These are phyloP conservation scores for Gymnogyps californianus DNA, from an alignment of 2,113 vertebrate genomes.

Conservation along the genomic window DNA sequence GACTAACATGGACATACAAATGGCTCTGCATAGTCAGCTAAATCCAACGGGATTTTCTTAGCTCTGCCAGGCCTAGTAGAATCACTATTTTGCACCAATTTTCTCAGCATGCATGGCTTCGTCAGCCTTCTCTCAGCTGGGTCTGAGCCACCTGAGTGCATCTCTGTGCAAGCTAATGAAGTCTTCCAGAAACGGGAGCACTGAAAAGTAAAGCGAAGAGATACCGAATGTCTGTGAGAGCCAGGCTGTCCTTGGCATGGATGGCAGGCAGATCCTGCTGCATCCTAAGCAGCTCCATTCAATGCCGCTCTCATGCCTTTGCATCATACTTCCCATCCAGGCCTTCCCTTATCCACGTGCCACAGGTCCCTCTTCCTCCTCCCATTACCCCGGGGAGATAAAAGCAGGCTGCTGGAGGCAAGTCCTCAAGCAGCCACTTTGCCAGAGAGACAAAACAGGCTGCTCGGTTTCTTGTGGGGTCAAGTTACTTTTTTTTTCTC, in stretches of 20 bases:
- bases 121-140: not conserved
- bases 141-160: not conserved
- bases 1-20: not conserved
- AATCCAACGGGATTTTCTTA: not conserved
- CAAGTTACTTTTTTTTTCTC: not conserved
- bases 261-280: not conserved
- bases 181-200: not conserved
- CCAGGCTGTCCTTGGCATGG: not conserved
- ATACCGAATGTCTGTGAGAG: not conserved
- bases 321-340: not conserved
- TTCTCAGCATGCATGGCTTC: not conserved
- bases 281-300: not conserved
- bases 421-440: not conserved
- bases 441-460: not conserved
- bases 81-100: not conserved
- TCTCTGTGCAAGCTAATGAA: not conserved
- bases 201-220: not conserved
- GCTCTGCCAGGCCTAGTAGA: not conserved
- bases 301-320: not conserved
- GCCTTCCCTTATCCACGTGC: not conserved
- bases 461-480: not conserved
- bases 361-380: not conserved
- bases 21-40: not conserved
- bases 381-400: not conserved
- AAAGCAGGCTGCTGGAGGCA: not conserved